A percentile compares a stretch with the other conserved stretches of the same genome.
These are phyloP conservation scores for Girardinus metallicus DNA, from an alignment of 2,797 vertebrate genomes.

Conservation along the genomic window DNA sequence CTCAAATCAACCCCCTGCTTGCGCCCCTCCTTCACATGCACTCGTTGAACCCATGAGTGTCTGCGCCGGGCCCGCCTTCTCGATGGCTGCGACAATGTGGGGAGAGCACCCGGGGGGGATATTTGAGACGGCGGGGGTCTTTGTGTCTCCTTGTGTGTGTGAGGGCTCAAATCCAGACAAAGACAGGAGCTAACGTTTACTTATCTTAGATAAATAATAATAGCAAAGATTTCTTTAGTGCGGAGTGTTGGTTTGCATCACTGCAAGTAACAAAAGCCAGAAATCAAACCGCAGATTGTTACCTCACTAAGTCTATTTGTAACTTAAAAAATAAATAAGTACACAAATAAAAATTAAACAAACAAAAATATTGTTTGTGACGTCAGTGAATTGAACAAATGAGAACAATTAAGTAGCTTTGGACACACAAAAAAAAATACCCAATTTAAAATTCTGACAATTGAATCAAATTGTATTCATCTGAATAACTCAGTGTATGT, in stretches of 20 bases:
- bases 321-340: too few relatives aligned
- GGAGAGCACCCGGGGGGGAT: constrained; percentile 39
- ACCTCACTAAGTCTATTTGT: background rate
- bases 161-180: constrained; percentile 22
- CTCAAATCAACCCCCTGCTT: constrained; percentile 19
- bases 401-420: background rate
- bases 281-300: background rate
- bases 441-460: background rate
- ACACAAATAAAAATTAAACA: background rate
- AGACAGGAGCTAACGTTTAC: constrained; percentile 23
- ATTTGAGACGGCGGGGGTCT: constrained; percentile 21
- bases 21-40: constrained; percentile 51
- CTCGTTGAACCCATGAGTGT: constrained; percentile 60
- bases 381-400: background rate
- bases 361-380: background rate
- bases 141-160: constrained; percentile 20
- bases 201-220: background rate
- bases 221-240: background rate
- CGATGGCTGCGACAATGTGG: constrained; percentile 56
- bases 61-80: constrained; percentile 43
- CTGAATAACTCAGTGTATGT: background rate
- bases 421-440: background rate
- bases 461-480: background rate
- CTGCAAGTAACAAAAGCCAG: too few relatives aligned
- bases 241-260: background rate